Conservation (phyloP, 1,140 invertebrate genomes). For the Drosophila melanica region DNA sequence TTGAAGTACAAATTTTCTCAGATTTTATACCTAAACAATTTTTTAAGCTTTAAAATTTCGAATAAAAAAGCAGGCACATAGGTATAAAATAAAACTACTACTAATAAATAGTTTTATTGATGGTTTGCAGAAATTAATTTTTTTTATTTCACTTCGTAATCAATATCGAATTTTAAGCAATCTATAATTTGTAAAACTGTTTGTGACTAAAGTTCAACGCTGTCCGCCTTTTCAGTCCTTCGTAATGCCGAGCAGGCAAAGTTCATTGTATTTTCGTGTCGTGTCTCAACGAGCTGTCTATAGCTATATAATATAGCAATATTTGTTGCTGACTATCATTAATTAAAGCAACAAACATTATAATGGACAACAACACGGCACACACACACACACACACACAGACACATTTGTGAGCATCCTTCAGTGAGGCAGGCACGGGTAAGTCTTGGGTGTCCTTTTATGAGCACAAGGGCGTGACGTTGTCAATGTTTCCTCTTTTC, state of each 20-base stretch:
- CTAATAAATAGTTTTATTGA: too few species aligned
- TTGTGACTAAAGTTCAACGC: not conserved
- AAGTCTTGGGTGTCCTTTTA: conserved; percentile 29
- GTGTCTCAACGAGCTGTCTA: conserved; percentile 27
- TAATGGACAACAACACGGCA: conserved; percentile 47
- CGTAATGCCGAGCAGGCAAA: not conserved
- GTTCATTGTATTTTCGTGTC: conserved; percentile 50
- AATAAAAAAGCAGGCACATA: too few species aligned
- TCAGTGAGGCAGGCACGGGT: conserved; percentile 3
- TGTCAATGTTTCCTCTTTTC: conserved; percentile 44
- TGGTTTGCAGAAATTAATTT: too few species aligned
- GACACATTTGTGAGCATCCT: not conserved
- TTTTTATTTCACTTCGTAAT: too few species aligned
- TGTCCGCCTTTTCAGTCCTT: not conserved
- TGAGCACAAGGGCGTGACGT: conserved; percentile 52
- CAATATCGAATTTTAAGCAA: too few species aligned
- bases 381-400: not conserved
- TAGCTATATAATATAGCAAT: conserved; percentile 6
- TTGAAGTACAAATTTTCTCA: too few species aligned
- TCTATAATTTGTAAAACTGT: not conserved
- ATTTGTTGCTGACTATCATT: conserved; percentile 63
- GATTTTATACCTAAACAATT: too few species aligned
- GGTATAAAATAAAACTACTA: too few species aligned
- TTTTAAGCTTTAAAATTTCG: too few species aligned
- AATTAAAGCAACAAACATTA: conserved; percentile 65